Base-by-base conservation (phyloP, 2,113 vertebrate species). In the Rhombomys opimus region DNA sequence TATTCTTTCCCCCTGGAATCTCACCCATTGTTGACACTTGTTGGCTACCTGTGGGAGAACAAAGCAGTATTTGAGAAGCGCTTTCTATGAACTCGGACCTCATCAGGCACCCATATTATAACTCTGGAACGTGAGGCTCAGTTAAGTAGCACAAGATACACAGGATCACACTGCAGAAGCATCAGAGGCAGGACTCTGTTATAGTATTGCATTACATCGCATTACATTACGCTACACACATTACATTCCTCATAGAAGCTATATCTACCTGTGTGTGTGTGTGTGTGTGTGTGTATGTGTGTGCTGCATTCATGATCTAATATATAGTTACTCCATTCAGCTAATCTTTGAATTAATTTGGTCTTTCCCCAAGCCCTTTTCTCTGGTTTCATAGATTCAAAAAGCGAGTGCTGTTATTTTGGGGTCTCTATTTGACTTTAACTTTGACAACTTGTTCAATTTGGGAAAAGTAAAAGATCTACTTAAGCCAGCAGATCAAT, bases 401-500 rank as follows among this genome's bases (percentile, higher is more conserved):
- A 81, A 94, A 30, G 46, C 77, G n/a, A 89, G 63, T 52, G 25
- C 30, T 72, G 88, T 97, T 92, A 63, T 76, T 89, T 87, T 81
- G 63, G 65, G 27, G 20, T 8, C n/a, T 87, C n/a, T 57, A 2
- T 65, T 95, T 90, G 70, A 96, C 72, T 92, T 96, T 84, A 50
- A 32, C 90, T 95, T 91, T 85, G 85, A 96, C 35, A 84, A 84
- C 57, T 52, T 59, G 30, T 84, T 8, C 57, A 95, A 57, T 91
- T 41, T 68, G 67, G 63, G 38, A 84, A 96, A 94, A 95, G 85
- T 84, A 87, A 94, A 97, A 94, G 61, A 67, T 91, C 78, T 35
- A 89, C n/a, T 89, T 82, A 93, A 94, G 72, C 77, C 73, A 84
- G 23, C 86, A 46, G n/a, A 91, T 93, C 89, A 91, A 91, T 86